These are phyloP conservation scores for Lithosia quadra DNA, from an alignment of 2,888 invertebrate genomes.

Conservation along the genomic window DNA sequence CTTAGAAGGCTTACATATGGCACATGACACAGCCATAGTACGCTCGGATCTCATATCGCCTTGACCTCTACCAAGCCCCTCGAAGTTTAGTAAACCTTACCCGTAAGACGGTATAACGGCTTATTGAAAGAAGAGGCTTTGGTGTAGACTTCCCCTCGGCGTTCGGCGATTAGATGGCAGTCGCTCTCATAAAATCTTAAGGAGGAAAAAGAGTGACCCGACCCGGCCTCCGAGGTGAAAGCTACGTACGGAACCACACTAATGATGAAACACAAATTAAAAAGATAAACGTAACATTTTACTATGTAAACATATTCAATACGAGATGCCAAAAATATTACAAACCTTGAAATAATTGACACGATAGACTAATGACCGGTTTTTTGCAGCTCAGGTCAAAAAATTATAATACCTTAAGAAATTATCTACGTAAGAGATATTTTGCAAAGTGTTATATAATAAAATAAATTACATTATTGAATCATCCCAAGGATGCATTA, in stretches of 20 bases:
- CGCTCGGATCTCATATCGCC: too few relatives aligned
- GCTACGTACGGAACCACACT: not conserved
- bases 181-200: too few relatives aligned
- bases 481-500: slow-evolving; percentile 33
- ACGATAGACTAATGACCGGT: not conserved
- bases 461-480: slow-evolving; percentile 20
- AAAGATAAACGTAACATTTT: slow-evolving; percentile 2
- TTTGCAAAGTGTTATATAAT: slow-evolving; percentile 23
- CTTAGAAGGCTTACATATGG: too few relatives aligned
- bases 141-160: too few relatives aligned
- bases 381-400: slow-evolving; percentile 1
- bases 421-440: slow-evolving; percentile 9
- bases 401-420: slow-evolving; percentile 6
- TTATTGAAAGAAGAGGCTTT: too few relatives aligned
- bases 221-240: too few relatives aligned
- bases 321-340: not conserved
- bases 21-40: too few relatives aligned
- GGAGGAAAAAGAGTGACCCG: too few relatives aligned
- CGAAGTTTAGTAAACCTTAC: too few relatives aligned
- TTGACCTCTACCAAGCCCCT: too few relatives aligned
- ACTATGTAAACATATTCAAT: slow-evolving; percentile 9
- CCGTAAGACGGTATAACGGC: too few relatives aligned
- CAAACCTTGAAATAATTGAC: not conserved
- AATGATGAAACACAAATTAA: not conserved
- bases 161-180: too few relatives aligned